A percentile compares a stretch with the other conserved stretches of the same genome.
Evolutionary conservation across 2,113 vertebrate species (phyloP).

Genomic region (Porphyrio hochstetteri): DNA sequence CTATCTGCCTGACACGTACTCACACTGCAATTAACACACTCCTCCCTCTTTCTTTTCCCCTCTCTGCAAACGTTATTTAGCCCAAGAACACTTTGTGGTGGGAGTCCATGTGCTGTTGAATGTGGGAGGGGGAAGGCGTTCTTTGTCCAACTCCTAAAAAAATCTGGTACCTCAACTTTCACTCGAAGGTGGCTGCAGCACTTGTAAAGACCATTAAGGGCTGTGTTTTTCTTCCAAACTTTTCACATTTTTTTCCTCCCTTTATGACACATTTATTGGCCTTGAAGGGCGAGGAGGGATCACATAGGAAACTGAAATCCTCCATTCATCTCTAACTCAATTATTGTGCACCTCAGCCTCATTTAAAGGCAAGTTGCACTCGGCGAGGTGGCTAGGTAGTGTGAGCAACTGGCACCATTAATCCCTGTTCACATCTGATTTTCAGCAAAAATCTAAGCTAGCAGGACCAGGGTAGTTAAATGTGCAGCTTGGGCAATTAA

Average conservation of each 20-base stretch:
- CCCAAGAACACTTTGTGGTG: background rate
- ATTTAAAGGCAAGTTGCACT: background rate
- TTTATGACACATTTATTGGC: conserved; percentile 67
- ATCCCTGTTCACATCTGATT: conserved; percentile 38
- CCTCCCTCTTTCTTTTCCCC: background rate
- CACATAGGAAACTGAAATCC: conserved; percentile 39
- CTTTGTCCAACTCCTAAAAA: background rate
- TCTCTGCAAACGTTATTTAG: rapidly evolving
- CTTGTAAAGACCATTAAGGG: background rate
- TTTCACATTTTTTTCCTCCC: conserved; percentile 46
- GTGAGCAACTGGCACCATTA: conserved; percentile 42
- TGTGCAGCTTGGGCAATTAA: conserved; percentile 60
- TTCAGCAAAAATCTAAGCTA: conserved; percentile 33
- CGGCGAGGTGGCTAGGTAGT: background rate
- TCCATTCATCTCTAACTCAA: background rate
- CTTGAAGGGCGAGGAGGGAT: conserved; percentile 10
- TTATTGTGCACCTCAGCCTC: background rate
- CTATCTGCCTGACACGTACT: background rate
- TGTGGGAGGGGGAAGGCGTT: background rate
- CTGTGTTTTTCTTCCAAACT: conserved; percentile 49
- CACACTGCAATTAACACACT: background rate
- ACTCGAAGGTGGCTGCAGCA: conserved; percentile 12
- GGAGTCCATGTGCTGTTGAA: rapidly evolving
- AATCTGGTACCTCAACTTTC: conserved; percentile 25
- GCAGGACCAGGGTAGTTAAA: conserved; percentile 58